Evolutionary conservation across 2,797 vertebrate genomes (phyloP).

Genomic region (Schizopygopsis pylzovi): DNA sequence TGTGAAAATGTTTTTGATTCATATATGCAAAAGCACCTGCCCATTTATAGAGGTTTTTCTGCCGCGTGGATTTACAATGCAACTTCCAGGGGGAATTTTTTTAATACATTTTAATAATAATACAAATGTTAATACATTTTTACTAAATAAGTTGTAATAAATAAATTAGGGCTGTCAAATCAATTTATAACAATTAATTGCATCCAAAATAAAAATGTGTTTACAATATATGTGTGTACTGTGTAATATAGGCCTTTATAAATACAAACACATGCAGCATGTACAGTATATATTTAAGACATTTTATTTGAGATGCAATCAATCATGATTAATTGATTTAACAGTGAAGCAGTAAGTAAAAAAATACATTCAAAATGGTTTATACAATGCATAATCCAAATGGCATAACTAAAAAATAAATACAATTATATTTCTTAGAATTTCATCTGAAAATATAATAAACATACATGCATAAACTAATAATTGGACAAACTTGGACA

Average conservation of each 20-base stretch:
- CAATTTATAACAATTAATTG: no score
- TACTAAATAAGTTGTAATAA: no score
- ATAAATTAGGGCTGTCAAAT: no score
- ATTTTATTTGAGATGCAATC: neutral
- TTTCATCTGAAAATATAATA: neutral
- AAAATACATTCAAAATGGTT: neutral
- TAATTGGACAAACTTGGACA: neutral
- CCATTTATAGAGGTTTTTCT: neutral
- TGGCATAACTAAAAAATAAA: no score
- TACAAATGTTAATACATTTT: no score
- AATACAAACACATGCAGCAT: no score
- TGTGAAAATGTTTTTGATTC: slow-evolving; percentile 1
- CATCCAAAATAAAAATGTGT: neutral
- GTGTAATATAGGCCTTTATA: no score
- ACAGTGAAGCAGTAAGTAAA: neutral
- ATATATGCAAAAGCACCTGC: neutral
- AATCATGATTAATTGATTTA: neutral
- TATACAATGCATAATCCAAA: neutral
- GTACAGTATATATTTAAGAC: neutral
- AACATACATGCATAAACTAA: neutral
- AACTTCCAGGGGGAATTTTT: neutral
- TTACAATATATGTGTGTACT: no score
- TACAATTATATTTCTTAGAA: neutral
- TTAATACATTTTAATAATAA: no score
- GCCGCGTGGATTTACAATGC: neutral